These are phyloP conservation scores for Pentalonia nigronervosa DNA, from an alignment of 1,140 invertebrate genomes.

Conservation along the genomic window DNA sequence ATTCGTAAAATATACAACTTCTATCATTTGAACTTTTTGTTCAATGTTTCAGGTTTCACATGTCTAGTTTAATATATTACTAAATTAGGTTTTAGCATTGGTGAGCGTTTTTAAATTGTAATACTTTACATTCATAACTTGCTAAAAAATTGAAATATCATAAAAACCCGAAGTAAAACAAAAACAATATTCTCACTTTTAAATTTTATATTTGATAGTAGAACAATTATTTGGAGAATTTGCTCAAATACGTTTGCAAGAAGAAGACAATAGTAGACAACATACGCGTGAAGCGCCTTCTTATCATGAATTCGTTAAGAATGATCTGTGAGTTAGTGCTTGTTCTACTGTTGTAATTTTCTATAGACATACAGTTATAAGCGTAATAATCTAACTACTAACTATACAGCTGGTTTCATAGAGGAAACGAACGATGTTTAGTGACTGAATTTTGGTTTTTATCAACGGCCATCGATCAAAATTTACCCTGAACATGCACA, in stretches of 20 bases:
- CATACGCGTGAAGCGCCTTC: not conserved
- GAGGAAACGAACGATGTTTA: not conserved
- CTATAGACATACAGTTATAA: too few relatives aligned
- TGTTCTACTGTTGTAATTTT: too few relatives aligned
- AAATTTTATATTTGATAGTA: not conserved
- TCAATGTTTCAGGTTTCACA: not conserved
- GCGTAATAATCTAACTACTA: too few relatives aligned
- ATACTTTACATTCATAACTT: not conserved
- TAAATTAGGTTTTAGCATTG: not conserved
- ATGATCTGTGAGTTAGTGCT: too few relatives aligned
- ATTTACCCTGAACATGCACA: too few relatives aligned
- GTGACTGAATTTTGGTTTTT: too few relatives aligned
- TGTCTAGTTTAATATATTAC: too few relatives aligned
- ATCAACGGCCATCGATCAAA: too few relatives aligned
- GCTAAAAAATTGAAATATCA: not conserved
- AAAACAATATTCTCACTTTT: too few relatives aligned
- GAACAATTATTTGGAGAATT: not conserved
- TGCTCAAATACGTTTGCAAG: not conserved
- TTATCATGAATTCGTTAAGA: not conserved
- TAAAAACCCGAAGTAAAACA: too few relatives aligned
- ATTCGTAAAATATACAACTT: too few relatives aligned
- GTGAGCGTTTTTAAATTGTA: not conserved
- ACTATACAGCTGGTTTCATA: too few relatives aligned
- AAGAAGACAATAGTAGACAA: not conserved
- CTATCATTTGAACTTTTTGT: not conserved